Evolutionary conservation across 2,888 invertebrate genomes (phyloP).

Genomic region (Parasteatoda lunata): DNA sequence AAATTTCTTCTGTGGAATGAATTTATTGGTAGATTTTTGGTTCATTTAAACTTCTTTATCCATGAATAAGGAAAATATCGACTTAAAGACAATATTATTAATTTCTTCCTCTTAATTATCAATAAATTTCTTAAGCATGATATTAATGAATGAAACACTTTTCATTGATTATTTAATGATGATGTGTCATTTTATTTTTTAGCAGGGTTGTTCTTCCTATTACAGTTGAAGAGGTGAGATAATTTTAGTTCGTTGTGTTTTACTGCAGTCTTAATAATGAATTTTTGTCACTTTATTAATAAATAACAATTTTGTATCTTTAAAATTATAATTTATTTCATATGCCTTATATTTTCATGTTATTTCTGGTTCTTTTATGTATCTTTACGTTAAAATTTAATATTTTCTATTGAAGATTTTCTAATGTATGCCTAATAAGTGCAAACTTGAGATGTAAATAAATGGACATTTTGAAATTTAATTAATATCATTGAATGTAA

Average conservation of each 20-base stretch:
- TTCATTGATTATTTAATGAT: background rate
- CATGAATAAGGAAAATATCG: background rate
- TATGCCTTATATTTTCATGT: background rate
- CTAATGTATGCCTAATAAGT: too few relatives aligned
- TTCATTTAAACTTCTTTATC: background rate
- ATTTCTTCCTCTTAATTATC: background rate
- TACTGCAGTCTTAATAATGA: background rate
- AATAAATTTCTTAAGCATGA: background rate
- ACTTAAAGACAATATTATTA: background rate
- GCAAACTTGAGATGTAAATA: too few relatives aligned
- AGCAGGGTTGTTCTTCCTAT: slow-evolving; percentile 96
- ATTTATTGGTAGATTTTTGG: background rate
- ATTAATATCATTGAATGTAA: too few relatives aligned
- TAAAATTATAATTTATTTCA: background rate
- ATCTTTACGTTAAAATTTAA: background rate
- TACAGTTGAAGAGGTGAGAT: slow-evolving; percentile 95
- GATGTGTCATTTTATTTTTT: slow-evolving; percentile 76
- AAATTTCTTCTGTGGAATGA: background rate
- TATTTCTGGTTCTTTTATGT: background rate
- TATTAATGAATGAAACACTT: background rate
- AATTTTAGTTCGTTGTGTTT: background rate
- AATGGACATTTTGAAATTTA: too few relatives aligned
- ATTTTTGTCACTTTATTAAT: background rate
- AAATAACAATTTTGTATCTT: background rate
- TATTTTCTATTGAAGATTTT: too few relatives aligned